Evolutionary conservation across 2,113 vertebrate species (phyloP).

Genomic region (Microcebus griseorufus): DNA sequence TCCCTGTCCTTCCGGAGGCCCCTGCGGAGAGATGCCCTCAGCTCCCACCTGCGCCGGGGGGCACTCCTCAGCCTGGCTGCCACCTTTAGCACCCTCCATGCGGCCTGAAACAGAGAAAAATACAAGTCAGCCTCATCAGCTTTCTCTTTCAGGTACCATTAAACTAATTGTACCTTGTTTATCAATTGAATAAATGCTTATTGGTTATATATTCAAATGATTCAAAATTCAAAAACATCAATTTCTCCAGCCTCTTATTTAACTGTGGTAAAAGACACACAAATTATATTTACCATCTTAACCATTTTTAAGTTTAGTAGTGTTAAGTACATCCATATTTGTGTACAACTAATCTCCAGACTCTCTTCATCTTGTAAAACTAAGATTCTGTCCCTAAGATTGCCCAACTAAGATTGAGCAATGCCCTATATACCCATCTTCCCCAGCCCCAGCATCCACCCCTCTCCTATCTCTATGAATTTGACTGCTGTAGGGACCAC

Average conservation of each 20-base stretch:
- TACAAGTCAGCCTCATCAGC: background rate
- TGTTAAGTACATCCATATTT: background rate
- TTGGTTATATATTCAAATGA: background rate
- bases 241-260: background rate
- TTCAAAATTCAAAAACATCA: background rate
- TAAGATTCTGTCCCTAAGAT: background rate
- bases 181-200: background rate
- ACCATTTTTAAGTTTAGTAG: background rate
- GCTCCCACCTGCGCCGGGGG: background rate
- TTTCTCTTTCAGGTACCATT: accelerated
- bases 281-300: background rate
- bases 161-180: too few species aligned
- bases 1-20: conserved; percentile 55
- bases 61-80: conserved; percentile 10
- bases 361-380: background rate
- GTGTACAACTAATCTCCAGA: background rate
- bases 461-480: too few species aligned
- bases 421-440: accelerated
- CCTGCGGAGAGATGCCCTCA: accelerated
- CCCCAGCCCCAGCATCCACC: too few species aligned
- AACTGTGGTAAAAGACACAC: background rate
- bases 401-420: too few species aligned
- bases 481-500: too few species aligned
- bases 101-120: conserved; percentile 57
- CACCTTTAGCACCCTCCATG: conserved; percentile 86